phyloP scores from a whole-genome alignment of 2,888 invertebrate genomes.

The Macrosoma leucophasiata region DNA sequence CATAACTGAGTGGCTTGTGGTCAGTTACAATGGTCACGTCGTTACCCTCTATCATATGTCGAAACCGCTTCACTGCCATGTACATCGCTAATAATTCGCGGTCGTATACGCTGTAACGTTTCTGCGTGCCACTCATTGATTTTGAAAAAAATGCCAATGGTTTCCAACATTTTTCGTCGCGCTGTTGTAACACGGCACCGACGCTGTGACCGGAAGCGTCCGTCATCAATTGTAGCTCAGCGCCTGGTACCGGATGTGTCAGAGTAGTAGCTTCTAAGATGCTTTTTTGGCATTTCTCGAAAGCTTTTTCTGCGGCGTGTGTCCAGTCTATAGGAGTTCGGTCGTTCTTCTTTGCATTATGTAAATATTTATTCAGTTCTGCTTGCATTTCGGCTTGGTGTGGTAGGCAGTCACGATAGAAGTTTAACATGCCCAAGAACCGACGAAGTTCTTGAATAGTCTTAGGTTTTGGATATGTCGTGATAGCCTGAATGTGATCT shows the following conservation, averaged over 20 bases:
- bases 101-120: constrained; percentile 22
- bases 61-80: constrained; percentile 1
- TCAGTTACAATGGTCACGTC: background rate
- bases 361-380: constrained; percentile 7
- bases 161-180: constrained; percentile 14
- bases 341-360: constrained; percentile 21
- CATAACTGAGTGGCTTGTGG: background rate
- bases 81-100: constrained; percentile 27
- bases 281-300: constrained; percentile 19
- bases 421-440: constrained; percentile 26
- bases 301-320: constrained; percentile 13
- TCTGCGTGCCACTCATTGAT: constrained; percentile 19
- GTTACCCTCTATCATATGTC: background rate
- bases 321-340: constrained; percentile 23
- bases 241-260: constrained; percentile 14
- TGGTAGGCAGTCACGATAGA: constrained; percentile 20
- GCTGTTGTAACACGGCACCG: constrained; percentile 25
- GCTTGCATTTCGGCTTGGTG: background rate
- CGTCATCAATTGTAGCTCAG: constrained; percentile 17
- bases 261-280: constrained; percentile 15
- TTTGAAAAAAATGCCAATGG: constrained; percentile 25
- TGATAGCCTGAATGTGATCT: background rate
- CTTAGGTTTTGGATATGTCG: constrained; percentile 1
- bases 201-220: constrained; percentile 22
- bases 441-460: constrained; percentile 18